Evolutionary conservation across 2,113 vertebrate species (phyloP).

Genomic region (Sphyrna mokarran): DNA sequence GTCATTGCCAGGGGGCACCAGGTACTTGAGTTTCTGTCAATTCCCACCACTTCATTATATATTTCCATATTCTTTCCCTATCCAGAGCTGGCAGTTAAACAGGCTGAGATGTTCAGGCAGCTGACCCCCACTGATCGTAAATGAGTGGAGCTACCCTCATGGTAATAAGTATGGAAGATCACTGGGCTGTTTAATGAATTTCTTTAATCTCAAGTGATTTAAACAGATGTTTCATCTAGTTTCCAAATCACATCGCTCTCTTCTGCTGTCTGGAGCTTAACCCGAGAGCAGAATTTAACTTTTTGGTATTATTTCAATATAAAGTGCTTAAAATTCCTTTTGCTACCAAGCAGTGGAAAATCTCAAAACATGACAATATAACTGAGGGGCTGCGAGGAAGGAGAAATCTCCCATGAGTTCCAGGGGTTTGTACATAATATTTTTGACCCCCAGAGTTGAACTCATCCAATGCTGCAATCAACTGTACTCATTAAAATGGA

Average conservation of each 20-base stretch:
- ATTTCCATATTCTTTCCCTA: background rate
- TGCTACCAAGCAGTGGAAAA: background rate
- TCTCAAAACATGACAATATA: background rate
- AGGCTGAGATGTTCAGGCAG: too few species aligned
- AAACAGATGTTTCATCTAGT: background rate
- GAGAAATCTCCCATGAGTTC: background rate
- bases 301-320: background rate
- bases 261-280: background rate
- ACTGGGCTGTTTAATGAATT: background rate
- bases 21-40: too few species aligned
- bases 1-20: too few species aligned
- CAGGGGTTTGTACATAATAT: background rate
- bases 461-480: background rate
- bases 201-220: background rate
- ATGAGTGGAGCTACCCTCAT: background rate
- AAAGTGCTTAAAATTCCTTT: background rate
- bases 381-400: background rate
- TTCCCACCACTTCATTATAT: too few species aligned
- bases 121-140: background rate
- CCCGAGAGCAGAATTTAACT: background rate
- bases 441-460: background rate
- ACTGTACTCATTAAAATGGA: background rate
- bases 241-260: background rate
- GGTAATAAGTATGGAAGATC: background rate
- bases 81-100: background rate